Evolutionary conservation across 2,888 invertebrate genomes (phyloP).

Genomic region (Limnephilus auricula): DNA sequence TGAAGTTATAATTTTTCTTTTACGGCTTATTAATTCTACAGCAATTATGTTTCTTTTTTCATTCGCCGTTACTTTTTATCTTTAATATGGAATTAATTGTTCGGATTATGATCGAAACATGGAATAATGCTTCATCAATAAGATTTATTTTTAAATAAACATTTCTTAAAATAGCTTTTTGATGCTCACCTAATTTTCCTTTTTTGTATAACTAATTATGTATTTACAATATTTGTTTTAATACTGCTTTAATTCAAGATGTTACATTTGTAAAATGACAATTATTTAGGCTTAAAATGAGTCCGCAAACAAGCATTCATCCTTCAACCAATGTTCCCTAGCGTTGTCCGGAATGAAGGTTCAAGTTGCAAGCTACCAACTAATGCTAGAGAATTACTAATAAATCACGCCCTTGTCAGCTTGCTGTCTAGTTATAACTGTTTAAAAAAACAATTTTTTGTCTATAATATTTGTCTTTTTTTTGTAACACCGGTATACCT

Average conservation of each 20-base stretch:
- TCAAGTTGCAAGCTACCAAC: no score
- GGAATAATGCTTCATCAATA: neutral
- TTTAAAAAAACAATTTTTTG: no score
- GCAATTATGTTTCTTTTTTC: neutral
- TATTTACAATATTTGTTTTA: neutral
- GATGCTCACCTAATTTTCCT: neutral
- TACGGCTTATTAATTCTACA: neutral
- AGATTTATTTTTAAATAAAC: neutral
- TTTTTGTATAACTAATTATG: neutral
- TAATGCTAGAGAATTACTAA: no score
- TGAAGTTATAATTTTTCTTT: neutral
- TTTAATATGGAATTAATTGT: neutral
- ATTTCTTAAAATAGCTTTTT: neutral
- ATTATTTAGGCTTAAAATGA: neutral
- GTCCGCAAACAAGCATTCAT: neutral
- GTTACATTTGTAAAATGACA: neutral
- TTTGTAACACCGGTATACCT: neutral
- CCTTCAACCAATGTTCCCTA: no score
- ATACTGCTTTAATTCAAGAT: neutral
- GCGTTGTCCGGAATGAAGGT: no score
- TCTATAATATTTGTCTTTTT: neutral
- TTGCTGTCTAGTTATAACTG: no score
- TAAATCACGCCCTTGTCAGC: no score
- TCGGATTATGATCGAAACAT: neutral
- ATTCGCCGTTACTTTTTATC: neutral